A percentile compares a stretch with the other conserved stretches of the same genome.
Conservation (phyloP, 2,797 vertebrate genomes). For the Sebastes matsubarae region DNA sequence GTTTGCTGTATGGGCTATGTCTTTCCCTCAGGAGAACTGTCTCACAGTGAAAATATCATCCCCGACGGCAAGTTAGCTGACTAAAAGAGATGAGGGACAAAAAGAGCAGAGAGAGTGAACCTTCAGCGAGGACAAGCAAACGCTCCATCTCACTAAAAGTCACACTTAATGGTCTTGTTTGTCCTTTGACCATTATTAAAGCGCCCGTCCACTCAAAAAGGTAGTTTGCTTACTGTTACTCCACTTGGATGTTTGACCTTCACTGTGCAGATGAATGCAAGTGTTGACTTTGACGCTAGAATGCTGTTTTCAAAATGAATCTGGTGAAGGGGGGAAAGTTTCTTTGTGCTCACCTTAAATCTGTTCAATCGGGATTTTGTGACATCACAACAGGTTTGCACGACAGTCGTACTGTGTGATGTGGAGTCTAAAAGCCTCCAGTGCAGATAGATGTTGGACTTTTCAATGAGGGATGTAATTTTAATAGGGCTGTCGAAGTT, state of each 20-base stretch:
- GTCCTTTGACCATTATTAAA: constrained; percentile 25
- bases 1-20: constrained; percentile 13
- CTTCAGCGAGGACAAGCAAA: constrained; percentile 39
- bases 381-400: background rate
- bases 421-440: background rate
- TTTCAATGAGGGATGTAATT: background rate
- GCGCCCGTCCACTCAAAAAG: background rate
- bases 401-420: background rate
- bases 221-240: constrained; percentile 2
- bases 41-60: constrained; percentile 50
- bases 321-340: background rate
- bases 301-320: background rate
- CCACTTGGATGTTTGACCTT: constrained; percentile 15
- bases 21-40: constrained; percentile 45
- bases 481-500: background rate
- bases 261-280: background rate
- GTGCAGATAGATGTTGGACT: background rate
- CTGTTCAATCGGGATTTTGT: background rate
- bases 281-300: background rate
- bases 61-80: constrained; percentile 39
- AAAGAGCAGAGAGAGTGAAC: constrained; percentile 46
- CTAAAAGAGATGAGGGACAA: constrained; percentile 61
- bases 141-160: constrained; percentile 42
- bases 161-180: constrained; percentile 35
- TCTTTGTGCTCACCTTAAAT: background rate